A percentile compares a stretch with the other conserved stretches of the same genome.
Conservation (phyloP, 2,888 invertebrate species). For the Chrysomela aeneicollis region DNA sequence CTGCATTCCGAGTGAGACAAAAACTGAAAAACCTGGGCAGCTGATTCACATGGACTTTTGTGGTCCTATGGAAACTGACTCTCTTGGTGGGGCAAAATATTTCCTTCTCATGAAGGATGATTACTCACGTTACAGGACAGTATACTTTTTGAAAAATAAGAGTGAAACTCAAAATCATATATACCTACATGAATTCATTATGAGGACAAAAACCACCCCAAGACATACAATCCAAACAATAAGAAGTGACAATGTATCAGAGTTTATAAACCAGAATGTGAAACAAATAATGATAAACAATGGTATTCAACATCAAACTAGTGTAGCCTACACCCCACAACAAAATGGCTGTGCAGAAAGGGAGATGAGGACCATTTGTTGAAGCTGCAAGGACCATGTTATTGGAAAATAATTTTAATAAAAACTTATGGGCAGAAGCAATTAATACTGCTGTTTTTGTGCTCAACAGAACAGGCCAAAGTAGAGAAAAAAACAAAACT, state of each 20-base stretch:
- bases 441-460: slow-evolving; percentile 38
- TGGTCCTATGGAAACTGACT: slow-evolving; percentile 28
- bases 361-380: slow-evolving; percentile 51
- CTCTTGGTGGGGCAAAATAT: slow-evolving; percentile 29
- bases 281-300: slow-evolving; percentile 30
- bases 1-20: slow-evolving; percentile 26
- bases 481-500: slow-evolving; percentile 19
- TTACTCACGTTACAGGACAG: slow-evolving; percentile 14
- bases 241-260: slow-evolving; percentile 2
- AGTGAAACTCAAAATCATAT: slow-evolving; percentile 3
- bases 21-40: slow-evolving; percentile 19
- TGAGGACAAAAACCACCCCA: background rate
- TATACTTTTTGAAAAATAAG: background rate
- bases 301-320: slow-evolving; percentile 26
- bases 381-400: slow-evolving; percentile 51
- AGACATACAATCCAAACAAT: background rate
- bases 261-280: slow-evolving; percentile 24
- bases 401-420: slow-evolving; percentile 40
- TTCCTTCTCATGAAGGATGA: slow-evolving; percentile 32
- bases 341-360: slow-evolving; percentile 51
- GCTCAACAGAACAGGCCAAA: slow-evolving; percentile 34
- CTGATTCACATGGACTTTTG: slow-evolving; percentile 29
- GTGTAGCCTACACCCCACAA: slow-evolving; percentile 24
- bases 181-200: slow-evolving; percentile 7
- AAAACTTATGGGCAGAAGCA: slow-evolving; percentile 45